These are phyloP conservation scores for Lanius collurio DNA, from an alignment of 2,113 vertebrate species.

Conservation along the genomic window DNA sequence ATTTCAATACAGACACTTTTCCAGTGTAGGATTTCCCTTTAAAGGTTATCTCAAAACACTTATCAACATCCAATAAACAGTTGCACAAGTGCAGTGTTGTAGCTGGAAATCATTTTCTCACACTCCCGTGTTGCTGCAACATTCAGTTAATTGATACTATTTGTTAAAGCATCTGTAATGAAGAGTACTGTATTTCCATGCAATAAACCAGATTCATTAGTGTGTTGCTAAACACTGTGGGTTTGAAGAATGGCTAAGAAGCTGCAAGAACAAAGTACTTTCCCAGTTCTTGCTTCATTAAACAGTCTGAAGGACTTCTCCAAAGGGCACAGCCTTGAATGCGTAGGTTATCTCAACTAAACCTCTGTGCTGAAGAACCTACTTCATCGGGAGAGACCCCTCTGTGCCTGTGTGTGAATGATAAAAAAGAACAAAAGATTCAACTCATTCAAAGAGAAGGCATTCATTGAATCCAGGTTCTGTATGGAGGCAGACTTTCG, in stretches of 20 bases:
- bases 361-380: conserved; percentile 33
- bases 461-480: conserved; percentile 15
- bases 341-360: conserved; percentile 69
- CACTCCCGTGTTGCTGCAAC: neutral
- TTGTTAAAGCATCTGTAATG: conserved; percentile 35
- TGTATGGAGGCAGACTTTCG: conserved; percentile 13
- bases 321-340: conserved; percentile 63
- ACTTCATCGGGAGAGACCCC: conserved; percentile 22
- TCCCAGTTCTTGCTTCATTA: conserved; percentile 70
- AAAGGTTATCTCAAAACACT: conserved; percentile 21
- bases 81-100: neutral
- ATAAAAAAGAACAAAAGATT: conserved; percentile 68
- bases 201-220: neutral
- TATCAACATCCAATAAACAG: neutral
- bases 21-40: neutral
- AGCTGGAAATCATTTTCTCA: conserved; percentile 13
- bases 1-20: neutral
- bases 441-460: conserved; percentile 26
- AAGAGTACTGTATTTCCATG: conserved; percentile 35
- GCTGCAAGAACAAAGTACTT: conserved; percentile 61
- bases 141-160: neutral
- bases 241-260: conserved; percentile 45
- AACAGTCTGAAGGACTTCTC: conserved; percentile 64
- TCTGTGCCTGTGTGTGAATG: conserved; percentile 32
- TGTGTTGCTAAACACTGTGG: conserved; percentile 35